These are phyloP conservation scores for Lichenostomus cassidix DNA, from an alignment of 2,113 vertebrate genomes.

Conservation along the genomic window DNA sequence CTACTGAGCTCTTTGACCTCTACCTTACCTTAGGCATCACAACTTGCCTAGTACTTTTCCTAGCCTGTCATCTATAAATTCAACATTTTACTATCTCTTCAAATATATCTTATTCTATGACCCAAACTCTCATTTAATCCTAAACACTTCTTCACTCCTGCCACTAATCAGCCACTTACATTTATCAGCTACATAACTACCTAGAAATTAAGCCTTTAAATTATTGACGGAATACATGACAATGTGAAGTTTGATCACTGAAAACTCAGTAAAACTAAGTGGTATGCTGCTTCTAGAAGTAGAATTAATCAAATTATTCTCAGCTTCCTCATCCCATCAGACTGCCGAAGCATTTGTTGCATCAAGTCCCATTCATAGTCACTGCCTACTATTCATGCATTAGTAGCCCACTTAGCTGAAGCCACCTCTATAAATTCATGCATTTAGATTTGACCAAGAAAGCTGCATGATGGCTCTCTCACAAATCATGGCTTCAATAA, in stretches of 20 bases:
- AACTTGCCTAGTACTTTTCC: neutral
- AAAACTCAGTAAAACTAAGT: too few species aligned
- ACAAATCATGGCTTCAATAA: neutral
- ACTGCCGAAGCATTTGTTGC: neutral
- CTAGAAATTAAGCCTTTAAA: constrained; percentile 21
- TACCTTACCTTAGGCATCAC: neutral
- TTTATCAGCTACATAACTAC: constrained; percentile 8
- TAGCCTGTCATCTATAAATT: neutral
- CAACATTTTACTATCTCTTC: neutral
- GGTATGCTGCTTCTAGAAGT: neutral
- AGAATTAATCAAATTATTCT: neutral
- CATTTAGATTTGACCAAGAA: neutral
- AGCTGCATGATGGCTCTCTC: neutral
- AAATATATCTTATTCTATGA: neutral
- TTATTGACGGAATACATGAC: neutral
- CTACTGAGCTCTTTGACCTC: neutral
- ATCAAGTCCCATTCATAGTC: neutral
- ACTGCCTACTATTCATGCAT: neutral
- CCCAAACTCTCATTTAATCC: neutral
- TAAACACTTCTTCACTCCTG: neutral
- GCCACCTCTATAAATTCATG: neutral
- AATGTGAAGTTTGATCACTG: neutral
- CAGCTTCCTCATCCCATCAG: neutral
- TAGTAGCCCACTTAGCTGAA: neutral
- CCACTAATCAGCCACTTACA: neutral